These are phyloP conservation scores for Drosophila pseudotalamancana DNA, from an alignment of 2,888 invertebrate genomes.

Conservation along the genomic window DNA sequence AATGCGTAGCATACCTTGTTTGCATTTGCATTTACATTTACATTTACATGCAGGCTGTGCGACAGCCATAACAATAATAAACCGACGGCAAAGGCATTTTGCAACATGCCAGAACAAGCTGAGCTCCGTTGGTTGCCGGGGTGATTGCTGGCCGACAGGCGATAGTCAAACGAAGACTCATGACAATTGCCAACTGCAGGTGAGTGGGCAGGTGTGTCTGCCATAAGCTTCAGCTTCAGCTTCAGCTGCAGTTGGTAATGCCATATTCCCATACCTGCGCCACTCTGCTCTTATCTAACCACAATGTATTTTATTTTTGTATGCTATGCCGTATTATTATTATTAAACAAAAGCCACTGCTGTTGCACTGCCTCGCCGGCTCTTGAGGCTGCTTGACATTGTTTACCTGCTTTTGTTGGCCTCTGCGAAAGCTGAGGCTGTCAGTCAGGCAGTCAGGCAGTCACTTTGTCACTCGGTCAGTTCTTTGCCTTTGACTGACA, in stretches of 20 bases:
- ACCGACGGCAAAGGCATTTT: conserved; percentile 44
- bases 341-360: conserved; percentile 60
- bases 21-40: too few relatives aligned
- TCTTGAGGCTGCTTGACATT: conserved; percentile 56
- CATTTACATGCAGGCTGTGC: neutral
- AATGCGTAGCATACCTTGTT: conserved; percentile 1
- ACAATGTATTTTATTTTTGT: conserved; percentile 42
- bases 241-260: conserved; percentile 53
- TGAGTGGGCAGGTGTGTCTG: conserved; percentile 7
- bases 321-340: conserved; percentile 58
- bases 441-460: conserved; percentile 63
- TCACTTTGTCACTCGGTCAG: conserved; percentile 59
- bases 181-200: conserved; percentile 60
- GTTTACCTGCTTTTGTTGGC: conserved; percentile 48
- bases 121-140: conserved; percentile 51
- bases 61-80: conserved; percentile 52
- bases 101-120: conserved; percentile 28
- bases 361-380: neutral
- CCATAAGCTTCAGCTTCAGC: conserved; percentile 18
- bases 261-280: conserved; percentile 40
- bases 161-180: conserved; percentile 53
- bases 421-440: conserved; percentile 51
- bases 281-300: neutral
- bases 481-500: conserved; percentile 17
- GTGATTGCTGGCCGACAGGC: conserved; percentile 62